Conservation (phyloP, 2,888 invertebrate species). For the Mantis religiosa region DNA sequence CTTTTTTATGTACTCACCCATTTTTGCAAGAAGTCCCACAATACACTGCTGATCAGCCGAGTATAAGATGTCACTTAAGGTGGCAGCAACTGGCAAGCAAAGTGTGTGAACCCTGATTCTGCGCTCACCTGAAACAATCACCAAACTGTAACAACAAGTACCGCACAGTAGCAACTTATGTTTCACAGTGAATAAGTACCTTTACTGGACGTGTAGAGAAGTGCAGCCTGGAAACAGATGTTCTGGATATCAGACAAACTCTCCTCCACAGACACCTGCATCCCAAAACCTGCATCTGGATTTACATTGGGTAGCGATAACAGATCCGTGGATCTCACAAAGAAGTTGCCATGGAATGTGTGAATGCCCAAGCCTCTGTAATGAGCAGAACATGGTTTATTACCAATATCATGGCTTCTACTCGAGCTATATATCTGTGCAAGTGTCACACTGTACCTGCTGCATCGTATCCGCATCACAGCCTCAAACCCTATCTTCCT, state of each 20-base stretch:
- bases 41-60: slow-evolving; percentile 93
- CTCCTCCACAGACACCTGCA: slow-evolving; percentile 96
- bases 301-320: slow-evolving; percentile 94
- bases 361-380: slow-evolving; percentile 84
- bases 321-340: slow-evolving; percentile 95
- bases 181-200: slow-evolving; percentile 45
- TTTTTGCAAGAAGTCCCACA: slow-evolving; percentile 87
- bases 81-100: slow-evolving; percentile 85
- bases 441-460: slow-evolving; percentile 53
- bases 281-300: slow-evolving; percentile 96
- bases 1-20: slow-evolving; percentile 77
- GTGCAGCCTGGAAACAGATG: slow-evolving; percentile 95
- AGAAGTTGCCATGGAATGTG: slow-evolving; percentile 99
- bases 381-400: background rate
- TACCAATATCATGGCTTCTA: background rate
- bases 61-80: slow-evolving; percentile 79
- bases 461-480: slow-evolving; percentile 94
- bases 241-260: slow-evolving; percentile 77
- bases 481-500: slow-evolving; percentile 98
- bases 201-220: slow-evolving; percentile 93
- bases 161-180: background rate
- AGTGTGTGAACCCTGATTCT: slow-evolving; percentile 96
- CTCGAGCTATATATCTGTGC: background rate
- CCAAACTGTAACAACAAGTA: background rate
- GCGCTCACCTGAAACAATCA: slow-evolving; percentile 66